These are phyloP conservation scores for Coendou prehensilis DNA, from an alignment of 2,797 vertebrate species.

Conservation along the genomic window DNA sequence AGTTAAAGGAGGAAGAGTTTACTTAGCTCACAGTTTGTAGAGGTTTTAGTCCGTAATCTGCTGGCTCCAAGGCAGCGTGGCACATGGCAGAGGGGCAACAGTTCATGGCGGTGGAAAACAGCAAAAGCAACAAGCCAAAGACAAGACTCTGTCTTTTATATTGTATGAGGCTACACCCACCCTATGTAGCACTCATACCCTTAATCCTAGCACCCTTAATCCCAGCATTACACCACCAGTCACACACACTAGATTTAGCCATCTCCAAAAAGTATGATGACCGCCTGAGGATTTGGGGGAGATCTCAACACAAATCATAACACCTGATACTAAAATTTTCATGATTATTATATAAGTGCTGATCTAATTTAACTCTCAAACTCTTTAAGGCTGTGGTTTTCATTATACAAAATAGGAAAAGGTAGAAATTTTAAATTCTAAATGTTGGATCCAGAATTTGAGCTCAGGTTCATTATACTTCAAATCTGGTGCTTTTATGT, in stretches of 20 bases:
- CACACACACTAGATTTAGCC: not conserved
- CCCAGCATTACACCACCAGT: not conserved
- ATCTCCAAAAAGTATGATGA: not conserved
- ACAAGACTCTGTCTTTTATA: not conserved
- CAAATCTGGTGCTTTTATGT: not conserved
- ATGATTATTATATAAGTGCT: not conserved
- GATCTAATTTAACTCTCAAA: conserved; percentile 42
- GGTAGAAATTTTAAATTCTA: not conserved
- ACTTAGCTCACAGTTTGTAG: not conserved
- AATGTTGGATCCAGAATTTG: conserved; percentile 30
- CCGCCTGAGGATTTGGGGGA: not conserved
- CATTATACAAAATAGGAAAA: not conserved
- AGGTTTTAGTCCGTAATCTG: not conserved
- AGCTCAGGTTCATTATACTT: not conserved
- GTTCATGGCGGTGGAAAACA: not conserved
- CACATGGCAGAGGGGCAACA: not conserved
- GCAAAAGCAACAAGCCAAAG: not conserved
- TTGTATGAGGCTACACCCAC: not conserved
- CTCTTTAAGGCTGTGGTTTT: not conserved
- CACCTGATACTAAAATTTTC: not conserved
- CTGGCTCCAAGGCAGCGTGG: not conserved
- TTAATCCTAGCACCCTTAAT: too few species aligned
- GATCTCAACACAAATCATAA: not conserved
- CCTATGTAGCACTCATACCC: not conserved
- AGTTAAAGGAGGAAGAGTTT: not conserved